Base-by-base conservation (phyloP, 2,888 invertebrate species). In the Rambutsinella grinnellia region DNA sequence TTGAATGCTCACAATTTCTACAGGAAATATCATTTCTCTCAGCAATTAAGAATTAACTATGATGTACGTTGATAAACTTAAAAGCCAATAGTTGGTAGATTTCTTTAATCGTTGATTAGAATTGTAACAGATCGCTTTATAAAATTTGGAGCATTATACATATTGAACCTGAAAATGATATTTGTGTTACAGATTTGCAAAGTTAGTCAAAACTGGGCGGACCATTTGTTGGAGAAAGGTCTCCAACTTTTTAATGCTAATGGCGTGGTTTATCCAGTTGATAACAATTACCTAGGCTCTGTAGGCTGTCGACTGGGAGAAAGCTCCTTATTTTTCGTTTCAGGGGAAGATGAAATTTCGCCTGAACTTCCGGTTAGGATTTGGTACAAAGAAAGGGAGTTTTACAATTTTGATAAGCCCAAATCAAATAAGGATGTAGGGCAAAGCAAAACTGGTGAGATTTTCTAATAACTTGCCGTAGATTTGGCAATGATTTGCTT, bases 191-290 rank as follows among this genome's bases (percentile, higher is more conserved):
- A 78, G 78, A 26, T 82, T 0, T 75, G 79, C 19, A 57, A 75
- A 72, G 79, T 81, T 0, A 76, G 79, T 21, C 82, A 82, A 65
- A 53, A 62, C 1, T 79, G 79, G 70, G 76, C 78, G 2, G 63
- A 79, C 28, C 19, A 63, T 47, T 54, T 78, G 6, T 26, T 78
- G 21, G 61, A 60, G 19, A 21, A 53, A 10, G 78, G 72, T n/a
- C 17, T 78, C 0, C 28, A 8, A 10, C 3, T 26, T 3, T 78
- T 78, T n/a, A 72, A 78, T 49, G 23, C 23, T n/a, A 27, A 63
- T 19, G 58, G 61, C 13, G 49, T 24, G 21, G 19, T 74, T 0
- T n/a, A 61, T 19, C 24, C 36, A 47, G 26, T 49, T 17, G 47
- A 60, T 36, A 10, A 10, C 10, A 78, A 74, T 69, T 47, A 36